Conservation (phyloP, 2,113 vertebrate species). For the Triplophysa siluroides region DNA sequence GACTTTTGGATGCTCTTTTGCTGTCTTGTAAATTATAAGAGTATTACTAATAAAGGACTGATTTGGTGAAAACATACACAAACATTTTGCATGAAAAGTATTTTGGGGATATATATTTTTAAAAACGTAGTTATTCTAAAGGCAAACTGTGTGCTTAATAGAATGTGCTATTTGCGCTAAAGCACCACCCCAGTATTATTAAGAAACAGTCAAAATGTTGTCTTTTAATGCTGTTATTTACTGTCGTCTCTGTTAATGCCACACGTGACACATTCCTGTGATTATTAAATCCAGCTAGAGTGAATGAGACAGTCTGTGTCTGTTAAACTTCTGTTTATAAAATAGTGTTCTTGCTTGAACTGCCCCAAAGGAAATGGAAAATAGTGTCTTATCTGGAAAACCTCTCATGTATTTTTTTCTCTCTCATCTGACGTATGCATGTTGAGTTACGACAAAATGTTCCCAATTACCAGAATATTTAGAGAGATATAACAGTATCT, state of each 20-base stretch:
- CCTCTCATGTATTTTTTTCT: not conserved
- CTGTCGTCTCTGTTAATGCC: not conserved
- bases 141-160: too few species aligned
- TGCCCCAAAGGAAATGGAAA: slow-evolving; percentile 1
- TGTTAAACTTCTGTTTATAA: not conserved
- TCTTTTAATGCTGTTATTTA: not conserved
- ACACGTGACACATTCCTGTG: not conserved
- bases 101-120: too few species aligned
- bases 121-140: too few species aligned
- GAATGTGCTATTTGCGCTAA: too few species aligned
- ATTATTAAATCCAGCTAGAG: not conserved
- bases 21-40: too few species aligned
- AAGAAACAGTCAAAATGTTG: not conserved
- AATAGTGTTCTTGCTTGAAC: not conserved
- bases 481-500: not conserved
- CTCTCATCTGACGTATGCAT: not conserved
- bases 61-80: not conserved
- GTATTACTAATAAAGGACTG: not conserved
- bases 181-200: not conserved
- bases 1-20: not conserved
- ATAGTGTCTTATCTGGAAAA: slow-evolving; percentile 1
- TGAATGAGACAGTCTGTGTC: not conserved
- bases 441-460: not conserved
- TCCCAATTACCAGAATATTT: not conserved
- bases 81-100: too few species aligned